phyloP scores from a whole-genome alignment of 2,888 invertebrate genomes.

The Gnatocerus cornutus region DNA sequence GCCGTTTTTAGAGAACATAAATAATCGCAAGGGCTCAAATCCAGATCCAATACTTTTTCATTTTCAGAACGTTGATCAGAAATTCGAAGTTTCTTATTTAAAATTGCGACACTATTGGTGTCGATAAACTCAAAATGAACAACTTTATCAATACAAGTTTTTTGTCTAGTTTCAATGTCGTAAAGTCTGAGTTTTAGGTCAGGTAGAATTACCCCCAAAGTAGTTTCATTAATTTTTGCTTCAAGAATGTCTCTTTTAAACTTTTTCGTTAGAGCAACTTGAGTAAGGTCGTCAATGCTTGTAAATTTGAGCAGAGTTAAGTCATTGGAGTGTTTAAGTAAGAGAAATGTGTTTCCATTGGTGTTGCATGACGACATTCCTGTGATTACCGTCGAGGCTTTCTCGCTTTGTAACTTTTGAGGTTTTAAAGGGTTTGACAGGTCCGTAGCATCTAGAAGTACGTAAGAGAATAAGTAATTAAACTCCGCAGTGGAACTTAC shows the following conservation, averaged over 20 bases:
- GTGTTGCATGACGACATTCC: constrained; percentile 24
- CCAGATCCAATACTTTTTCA: constrained; percentile 4
- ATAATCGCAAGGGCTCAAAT: constrained; percentile 20
- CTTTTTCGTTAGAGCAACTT: constrained; percentile 14
- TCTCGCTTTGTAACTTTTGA: neutral
- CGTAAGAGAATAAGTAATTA: neutral
- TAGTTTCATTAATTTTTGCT: neutral
- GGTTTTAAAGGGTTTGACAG: constrained; percentile 16
- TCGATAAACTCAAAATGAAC: constrained; percentile 21
- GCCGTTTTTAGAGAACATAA: constrained; percentile 29
- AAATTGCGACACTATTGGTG: constrained; percentile 5
- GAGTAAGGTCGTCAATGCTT: neutral
- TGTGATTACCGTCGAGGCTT: neutral
- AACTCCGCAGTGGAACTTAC: neutral
- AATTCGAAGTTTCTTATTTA: constrained; percentile 20
- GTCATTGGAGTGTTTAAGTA: constrained; percentile 16
- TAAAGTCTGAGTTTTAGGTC: constrained; percentile 19
- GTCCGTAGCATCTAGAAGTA: constrained; percentile 14
- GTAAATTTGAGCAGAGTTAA: constrained; percentile 1
- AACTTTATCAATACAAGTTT: constrained; percentile 11
- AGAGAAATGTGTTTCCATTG: neutral
- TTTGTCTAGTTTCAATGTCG: constrained; percentile 31
- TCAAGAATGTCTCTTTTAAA: constrained; percentile 13
- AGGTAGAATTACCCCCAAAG: constrained; percentile 23
- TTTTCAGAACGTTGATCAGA: constrained; percentile 24